Evolutionary conservation across 2,797 vertebrate species (phyloP), one percentile per base, ranked within the genome.

Genomic region (Sus cebifrons): DNA sequence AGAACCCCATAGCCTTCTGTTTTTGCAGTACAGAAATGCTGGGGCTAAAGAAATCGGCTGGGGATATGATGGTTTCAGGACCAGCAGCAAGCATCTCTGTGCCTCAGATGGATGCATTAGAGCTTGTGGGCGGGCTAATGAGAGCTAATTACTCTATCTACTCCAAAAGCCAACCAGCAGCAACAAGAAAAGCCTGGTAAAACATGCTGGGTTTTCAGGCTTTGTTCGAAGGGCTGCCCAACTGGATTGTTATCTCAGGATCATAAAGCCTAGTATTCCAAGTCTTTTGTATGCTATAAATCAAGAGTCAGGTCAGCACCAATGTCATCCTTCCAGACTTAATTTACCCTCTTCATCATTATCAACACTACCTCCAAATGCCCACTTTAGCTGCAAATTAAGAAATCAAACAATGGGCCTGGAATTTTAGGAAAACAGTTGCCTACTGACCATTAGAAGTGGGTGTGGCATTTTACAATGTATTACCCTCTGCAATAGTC

Each of bases 141-240:
- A 86, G 77, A 91, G 23, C 78, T 92, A 96, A 95, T 93, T 86
- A 87, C 81, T 94, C 73, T n/a, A 71, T 58, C 91, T 84, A 93
- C 52, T 94, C 56, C 75, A 75, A 44, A n/a, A 58, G 82, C 74
- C 92, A 91, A 77, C n/a, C 68, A 89, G 58, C 68, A 60, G 86
- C 89, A 91, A 89, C 85, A 90, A 88, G 88, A 71, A 86, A 67
- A 10, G 32, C 84, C 74, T 82, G 58, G 64, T 58, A 85, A 86
- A 95, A 91, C 75, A 21, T 21, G 64, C 84, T 71, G 27, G n/a
- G 44, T 74, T 85, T 58, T 86, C 68, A 71, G 78, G 79, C 89
- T 83, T 44, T 52, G 71, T 89, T 95, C 91, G 82, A 84, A 94
- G 52, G 36, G 68, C 62, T 94, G 68, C 93, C 77, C 67, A n/a